phyloP scores from a whole-genome alignment of 2,888 invertebrate genomes.

The Dynastes tityus region DNA sequence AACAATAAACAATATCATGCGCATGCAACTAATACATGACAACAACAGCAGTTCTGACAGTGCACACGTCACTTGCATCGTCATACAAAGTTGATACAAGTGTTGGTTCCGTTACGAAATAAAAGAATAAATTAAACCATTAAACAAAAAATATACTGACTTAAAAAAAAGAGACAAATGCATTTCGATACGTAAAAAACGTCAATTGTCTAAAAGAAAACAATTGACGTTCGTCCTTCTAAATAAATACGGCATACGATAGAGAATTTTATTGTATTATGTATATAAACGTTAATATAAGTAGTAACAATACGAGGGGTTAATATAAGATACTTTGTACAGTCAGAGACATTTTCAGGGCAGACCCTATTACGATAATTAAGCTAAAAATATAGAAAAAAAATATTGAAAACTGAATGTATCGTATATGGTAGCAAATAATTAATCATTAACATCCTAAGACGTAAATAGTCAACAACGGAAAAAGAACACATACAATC shows the following conservation, averaged over 20 bases:
- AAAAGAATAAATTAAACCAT: neutral
- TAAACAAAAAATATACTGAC: neutral
- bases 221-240: too few relatives aligned
- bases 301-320: neutral
- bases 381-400: constrained; percentile 20
- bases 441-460: too few relatives aligned
- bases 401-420: neutral
- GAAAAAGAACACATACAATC: too few relatives aligned
- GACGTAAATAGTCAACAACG: too few relatives aligned
- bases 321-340: constrained; percentile 62
- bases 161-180: neutral
- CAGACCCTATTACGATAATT: constrained; percentile 60
- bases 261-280: neutral
- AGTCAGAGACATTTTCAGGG: constrained; percentile 70
- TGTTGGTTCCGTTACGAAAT: neutral
- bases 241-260: neutral
- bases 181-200: too few relatives aligned
- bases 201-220: too few relatives aligned
- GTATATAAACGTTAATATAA: neutral
- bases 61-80: neutral
- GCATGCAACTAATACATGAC: constrained; percentile 49
- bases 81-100: neutral
- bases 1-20: constrained; percentile 39
- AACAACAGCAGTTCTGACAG: neutral
- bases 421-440: too few relatives aligned